Percentiles rank a stretch among this genome's conserved stretches.
phyloP scores from a whole-genome alignment of 2,888 invertebrate species.

The Lapara coniferarum region DNA sequence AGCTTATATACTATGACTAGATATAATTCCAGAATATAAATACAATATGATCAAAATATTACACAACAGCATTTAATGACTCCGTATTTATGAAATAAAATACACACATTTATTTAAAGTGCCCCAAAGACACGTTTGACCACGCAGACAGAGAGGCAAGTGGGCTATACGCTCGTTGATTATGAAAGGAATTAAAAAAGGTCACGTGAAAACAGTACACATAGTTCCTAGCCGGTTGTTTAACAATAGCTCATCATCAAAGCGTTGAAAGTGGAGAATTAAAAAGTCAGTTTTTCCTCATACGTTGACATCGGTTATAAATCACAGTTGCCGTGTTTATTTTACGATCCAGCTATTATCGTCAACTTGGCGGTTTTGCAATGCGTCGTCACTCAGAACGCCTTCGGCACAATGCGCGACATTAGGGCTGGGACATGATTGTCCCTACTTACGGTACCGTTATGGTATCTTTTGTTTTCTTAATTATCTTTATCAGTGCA shows the following conservation, averaged over 20 bases:
- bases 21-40: not conserved
- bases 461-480: not conserved
- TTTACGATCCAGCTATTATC: conserved; percentile 79
- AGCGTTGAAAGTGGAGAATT: conserved; percentile 67
- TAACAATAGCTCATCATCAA: conserved; percentile 72
- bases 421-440: conserved; percentile 45
- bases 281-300: conserved; percentile 72
- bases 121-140: not conserved
- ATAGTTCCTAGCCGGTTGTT: conserved; percentile 27
- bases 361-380: conserved; percentile 78
- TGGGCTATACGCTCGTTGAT: conserved; percentile 14
- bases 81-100: not conserved
- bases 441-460: conserved; percentile 22
- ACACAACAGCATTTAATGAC: not conserved
- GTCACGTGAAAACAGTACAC: conserved; percentile 18
- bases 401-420: conserved; percentile 46
- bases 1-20: no score
- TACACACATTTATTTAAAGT: conserved; percentile 2
- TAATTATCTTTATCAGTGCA: not conserved
- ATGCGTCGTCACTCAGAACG: conserved; percentile 58
- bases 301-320: conserved; percentile 73
- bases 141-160: conserved; percentile 3
- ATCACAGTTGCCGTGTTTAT: conserved; percentile 75
- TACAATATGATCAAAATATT: not conserved
- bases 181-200: conserved; percentile 23